Percentiles rank a stretch among this genome's conserved stretches.
phyloP scores from a whole-genome alignment of 2,113 vertebrate species.

The Melanostigma gelatinosum region DNA sequence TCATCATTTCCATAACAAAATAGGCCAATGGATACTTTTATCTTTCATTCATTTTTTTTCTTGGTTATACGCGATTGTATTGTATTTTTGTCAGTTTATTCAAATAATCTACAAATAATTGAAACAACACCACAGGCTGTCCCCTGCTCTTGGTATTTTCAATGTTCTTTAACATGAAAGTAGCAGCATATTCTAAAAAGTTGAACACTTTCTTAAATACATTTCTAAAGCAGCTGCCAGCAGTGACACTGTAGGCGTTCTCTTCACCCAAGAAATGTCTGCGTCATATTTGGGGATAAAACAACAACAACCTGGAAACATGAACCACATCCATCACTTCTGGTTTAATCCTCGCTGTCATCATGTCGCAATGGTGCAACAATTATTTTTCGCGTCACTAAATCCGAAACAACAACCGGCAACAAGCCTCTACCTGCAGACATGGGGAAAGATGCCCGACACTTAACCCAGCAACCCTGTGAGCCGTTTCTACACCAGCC shows the following conservation, averaged over 20 bases:
- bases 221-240: constrained; percentile 24
- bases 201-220: constrained; percentile 28
- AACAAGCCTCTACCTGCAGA: constrained; percentile 66
- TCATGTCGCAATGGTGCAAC: constrained; percentile 13
- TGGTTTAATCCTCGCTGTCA: constrained; percentile 39
- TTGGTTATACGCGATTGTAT: constrained; percentile 29
- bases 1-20: constrained; percentile 66
- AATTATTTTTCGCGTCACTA: constrained; percentile 46
- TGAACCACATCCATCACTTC: constrained; percentile 39
- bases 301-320: constrained; percentile 21
- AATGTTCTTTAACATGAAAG: constrained; percentile 6
- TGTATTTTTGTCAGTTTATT: constrained; percentile 40
- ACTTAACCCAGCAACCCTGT: constrained; percentile 30
- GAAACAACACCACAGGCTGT: constrained; percentile 20
- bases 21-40: constrained; percentile 64
- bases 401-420: constrained; percentile 35
- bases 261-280: constrained; percentile 8
- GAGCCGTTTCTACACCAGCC: constrained; percentile 33
- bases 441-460: constrained; percentile 25
- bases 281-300: not conserved
- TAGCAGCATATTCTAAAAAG: constrained; percentile 8
- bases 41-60: constrained; percentile 25
- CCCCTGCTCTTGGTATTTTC: constrained; percentile 4
- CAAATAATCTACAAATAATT: constrained; percentile 17
- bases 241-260: not conserved